These are phyloP conservation scores for Lepeophtheirus nordmannii DNA, from an alignment of 2,888 invertebrate genomes.

Conservation along the genomic window DNA sequence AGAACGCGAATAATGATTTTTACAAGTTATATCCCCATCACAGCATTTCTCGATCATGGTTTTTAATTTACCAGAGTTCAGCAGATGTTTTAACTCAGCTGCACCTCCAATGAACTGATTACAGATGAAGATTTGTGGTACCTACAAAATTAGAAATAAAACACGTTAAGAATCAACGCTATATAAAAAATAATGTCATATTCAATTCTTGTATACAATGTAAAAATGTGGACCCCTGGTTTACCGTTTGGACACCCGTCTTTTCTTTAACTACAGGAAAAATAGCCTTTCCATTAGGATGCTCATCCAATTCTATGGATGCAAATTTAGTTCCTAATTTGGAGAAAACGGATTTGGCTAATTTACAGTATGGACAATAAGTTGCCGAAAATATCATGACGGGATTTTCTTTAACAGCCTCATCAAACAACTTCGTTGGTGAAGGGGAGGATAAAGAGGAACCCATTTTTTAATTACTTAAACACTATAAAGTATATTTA, in stretches of 20 bases:
- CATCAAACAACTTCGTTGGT: neutral
- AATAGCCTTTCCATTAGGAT: slow-evolving; percentile 8
- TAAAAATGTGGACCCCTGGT: no score
- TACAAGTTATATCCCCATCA: slow-evolving; percentile 12
- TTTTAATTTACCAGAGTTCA: neutral
- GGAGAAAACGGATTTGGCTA: neutral
- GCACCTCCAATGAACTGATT: slow-evolving; percentile 6
- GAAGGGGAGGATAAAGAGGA: neutral
- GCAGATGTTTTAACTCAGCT: neutral
- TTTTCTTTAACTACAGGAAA: neutral
- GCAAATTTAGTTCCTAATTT: slow-evolving; percentile 1
- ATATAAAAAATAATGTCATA: no score
- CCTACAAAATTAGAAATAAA: neutral
- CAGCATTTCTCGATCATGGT: slow-evolving; percentile 13
- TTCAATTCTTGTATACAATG: neutral
- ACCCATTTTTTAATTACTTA: neutral
- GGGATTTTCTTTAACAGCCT: neutral
- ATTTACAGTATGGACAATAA: slow-evolving; percentile 12
- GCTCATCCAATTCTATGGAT: neutral
- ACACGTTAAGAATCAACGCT: neutral
- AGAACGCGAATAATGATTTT: neutral
- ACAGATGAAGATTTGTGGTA: slow-evolving; percentile 17
- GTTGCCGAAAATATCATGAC: slow-evolving; percentile 12
- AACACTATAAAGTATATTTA: no score
- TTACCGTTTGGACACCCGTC: neutral